phyloP scores from a whole-genome alignment of 2,113 vertebrate genomes.

The Gopherus flavomarginatus region DNA sequence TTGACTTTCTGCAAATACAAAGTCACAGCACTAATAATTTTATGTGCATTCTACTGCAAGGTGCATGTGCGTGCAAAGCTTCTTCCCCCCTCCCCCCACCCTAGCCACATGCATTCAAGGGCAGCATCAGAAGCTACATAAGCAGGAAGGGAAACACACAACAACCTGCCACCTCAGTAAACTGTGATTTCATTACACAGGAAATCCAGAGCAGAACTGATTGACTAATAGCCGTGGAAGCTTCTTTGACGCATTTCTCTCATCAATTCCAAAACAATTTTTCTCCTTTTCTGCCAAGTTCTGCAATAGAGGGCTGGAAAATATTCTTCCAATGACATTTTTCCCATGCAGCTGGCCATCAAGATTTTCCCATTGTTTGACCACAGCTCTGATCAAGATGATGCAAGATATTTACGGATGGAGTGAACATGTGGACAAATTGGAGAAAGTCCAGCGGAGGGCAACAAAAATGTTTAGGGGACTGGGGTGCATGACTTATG shows the following conservation, averaged over 20 bases:
- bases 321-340: neutral
- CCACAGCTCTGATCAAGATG: conserved; percentile 16
- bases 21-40: neutral
- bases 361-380: neutral
- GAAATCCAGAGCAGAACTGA: rapidly evolving
- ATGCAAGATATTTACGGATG: neutral
- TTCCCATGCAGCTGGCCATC: neutral
- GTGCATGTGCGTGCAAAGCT: too few relatives aligned
- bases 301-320: neutral
- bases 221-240: rapidly evolving
- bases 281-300: neutral
- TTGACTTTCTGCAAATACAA: neutral
- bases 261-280: neutral
- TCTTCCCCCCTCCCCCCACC: neutral
- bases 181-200: neutral
- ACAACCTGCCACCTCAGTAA: neutral
- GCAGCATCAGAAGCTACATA: rapidly evolving
- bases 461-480: too few relatives aligned
- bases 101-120: neutral
- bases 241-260: neutral
- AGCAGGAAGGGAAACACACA: rapidly evolving
- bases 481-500: too few relatives aligned
- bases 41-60: neutral
- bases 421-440: neutral
- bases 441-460: too few relatives aligned